These are phyloP conservation scores for Myioborus melanocephalus DNA, from an alignment of 2,797 vertebrate species.

Conservation along the genomic window DNA sequence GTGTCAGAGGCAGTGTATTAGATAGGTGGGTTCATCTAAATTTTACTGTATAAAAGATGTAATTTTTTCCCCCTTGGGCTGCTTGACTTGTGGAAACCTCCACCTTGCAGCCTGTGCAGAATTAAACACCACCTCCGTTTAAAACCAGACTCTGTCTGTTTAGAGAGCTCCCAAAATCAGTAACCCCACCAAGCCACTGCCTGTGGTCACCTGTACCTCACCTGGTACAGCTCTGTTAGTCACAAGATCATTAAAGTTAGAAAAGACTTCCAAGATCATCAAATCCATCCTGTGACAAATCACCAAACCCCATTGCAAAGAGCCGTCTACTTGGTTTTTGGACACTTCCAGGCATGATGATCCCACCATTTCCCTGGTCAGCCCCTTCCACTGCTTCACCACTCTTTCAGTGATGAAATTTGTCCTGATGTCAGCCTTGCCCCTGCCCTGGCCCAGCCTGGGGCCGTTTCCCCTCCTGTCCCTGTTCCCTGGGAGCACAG, in stretches of 20 bases:
- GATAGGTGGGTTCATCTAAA: not conserved
- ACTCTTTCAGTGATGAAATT: too few species aligned
- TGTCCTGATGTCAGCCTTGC: accelerated
- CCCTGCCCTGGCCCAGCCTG: not conserved
- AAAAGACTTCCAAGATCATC: not conserved
- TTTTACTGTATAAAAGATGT: not conserved
- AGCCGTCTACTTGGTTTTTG: too few species aligned
- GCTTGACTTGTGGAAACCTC: not conserved
- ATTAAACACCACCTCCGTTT: not conserved
- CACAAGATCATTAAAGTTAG: too few species aligned
- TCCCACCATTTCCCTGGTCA: not conserved
- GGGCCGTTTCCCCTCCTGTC: not conserved
- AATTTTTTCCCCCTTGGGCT: not conserved
- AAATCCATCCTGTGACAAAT: not conserved
- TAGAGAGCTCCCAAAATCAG: not conserved
- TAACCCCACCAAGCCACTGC: not conserved
- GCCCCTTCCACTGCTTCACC: not conserved
- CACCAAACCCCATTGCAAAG: not conserved
- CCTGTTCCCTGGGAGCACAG: not conserved
- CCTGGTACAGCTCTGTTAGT: not conserved
- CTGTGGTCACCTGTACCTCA: not conserved
- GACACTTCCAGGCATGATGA: not conserved
- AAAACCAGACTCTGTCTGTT: not conserved
- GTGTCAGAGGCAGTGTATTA: not conserved
- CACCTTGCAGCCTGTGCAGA: not conserved